phyloP scores from a whole-genome alignment of 2,888 invertebrate genomes.

The Parelbella ahira region DNA sequence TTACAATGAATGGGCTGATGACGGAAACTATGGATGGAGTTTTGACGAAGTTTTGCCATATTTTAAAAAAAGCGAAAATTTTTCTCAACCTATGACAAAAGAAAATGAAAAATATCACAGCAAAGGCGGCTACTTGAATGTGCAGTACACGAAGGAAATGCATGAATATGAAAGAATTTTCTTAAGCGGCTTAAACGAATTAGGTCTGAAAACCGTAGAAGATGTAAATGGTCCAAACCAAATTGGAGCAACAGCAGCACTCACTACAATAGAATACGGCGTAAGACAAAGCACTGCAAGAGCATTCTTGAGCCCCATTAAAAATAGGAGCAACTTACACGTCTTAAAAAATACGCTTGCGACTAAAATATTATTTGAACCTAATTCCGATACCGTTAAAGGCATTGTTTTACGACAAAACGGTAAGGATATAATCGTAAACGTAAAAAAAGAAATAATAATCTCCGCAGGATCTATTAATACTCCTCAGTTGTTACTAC shows the following conservation, averaged over 20 bases:
- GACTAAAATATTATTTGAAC: constrained; percentile 42
- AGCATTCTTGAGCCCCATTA: constrained; percentile 44
- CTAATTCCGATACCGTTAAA: constrained; percentile 38
- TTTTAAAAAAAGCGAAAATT: constrained; percentile 47
- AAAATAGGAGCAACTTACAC: constrained; percentile 43
- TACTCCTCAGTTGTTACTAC: constrained; percentile 51
- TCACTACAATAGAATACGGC: constrained; percentile 38
- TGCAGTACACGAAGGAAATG: constrained; percentile 41
- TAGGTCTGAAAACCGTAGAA: constrained; percentile 39
- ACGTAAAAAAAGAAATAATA: constrained; percentile 46
- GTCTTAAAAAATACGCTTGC: constrained; percentile 45
- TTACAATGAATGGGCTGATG: constrained; percentile 83
- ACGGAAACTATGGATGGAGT: constrained; percentile 76
- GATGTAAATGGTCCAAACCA: constrained; percentile 46
- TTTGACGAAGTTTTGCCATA: constrained; percentile 46
- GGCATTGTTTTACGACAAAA: constrained; percentile 43
- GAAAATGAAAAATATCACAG: constrained; percentile 33
- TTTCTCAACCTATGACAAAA: constrained; percentile 79
- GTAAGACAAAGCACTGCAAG: constrained; percentile 45
- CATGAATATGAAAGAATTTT: constrained; percentile 51
- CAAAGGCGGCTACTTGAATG: constrained; percentile 39
- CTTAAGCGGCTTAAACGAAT: constrained; percentile 42
- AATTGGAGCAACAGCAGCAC: constrained; percentile 42
- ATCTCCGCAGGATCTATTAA: constrained; percentile 53
- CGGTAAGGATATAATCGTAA: constrained; percentile 30